Conservation (phyloP, 2,113 vertebrate species). For the Phodopus roborovskii region DNA sequence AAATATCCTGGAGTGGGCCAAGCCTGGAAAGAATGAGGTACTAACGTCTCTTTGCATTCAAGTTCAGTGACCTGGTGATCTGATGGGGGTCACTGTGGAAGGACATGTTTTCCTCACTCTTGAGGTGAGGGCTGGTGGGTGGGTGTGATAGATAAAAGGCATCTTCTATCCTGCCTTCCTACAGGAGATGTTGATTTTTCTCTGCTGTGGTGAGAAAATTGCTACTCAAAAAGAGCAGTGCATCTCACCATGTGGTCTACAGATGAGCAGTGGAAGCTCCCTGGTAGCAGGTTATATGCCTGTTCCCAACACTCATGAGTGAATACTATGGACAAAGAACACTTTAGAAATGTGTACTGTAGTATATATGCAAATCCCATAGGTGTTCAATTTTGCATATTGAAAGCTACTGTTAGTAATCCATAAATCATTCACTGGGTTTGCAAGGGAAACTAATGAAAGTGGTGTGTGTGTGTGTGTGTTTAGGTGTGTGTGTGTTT, state of each 20-base stretch:
- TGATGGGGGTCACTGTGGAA: background rate
- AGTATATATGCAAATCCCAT: background rate
- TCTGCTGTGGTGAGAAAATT: background rate
- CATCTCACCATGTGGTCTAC: background rate
- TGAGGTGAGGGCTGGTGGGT: no score
- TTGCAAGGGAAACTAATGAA: constrained; percentile 19
- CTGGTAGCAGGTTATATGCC: accelerated
- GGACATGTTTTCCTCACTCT: background rate
- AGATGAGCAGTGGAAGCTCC: background rate
- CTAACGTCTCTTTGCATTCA: background rate
- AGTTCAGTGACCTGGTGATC: background rate
- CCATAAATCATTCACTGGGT: background rate
- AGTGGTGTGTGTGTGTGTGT: constrained; percentile 11
- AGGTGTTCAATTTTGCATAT: background rate
- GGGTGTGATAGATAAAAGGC: background rate
- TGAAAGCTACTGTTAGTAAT: background rate
- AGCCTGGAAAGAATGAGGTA: background rate
- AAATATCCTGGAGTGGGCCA: background rate
- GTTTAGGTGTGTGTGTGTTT: background rate
- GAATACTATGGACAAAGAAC: background rate
- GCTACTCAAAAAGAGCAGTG: background rate
- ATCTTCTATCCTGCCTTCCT: background rate
- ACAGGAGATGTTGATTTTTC: background rate
- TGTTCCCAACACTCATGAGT: background rate
- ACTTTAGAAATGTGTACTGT: accelerated